Evolutionary conservation across 2,113 vertebrate genomes (phyloP), one percentile per base, ranked within the genome.

Genomic region (Danionella cerebrum): DNA sequence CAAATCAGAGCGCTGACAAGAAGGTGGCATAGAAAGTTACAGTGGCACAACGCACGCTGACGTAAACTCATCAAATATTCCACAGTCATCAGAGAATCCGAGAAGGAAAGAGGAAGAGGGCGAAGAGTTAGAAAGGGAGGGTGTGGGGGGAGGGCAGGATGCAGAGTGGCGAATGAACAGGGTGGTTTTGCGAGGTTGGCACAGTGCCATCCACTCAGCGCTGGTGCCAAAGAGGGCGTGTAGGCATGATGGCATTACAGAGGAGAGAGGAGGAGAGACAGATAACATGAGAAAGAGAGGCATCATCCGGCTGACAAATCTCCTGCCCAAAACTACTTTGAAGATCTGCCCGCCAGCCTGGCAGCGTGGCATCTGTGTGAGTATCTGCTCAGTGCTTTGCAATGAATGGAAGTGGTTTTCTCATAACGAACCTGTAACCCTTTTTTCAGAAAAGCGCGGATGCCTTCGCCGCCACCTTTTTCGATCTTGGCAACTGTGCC

Each of bases 151-250:
- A 81, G 85, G 66, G 63, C 87, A 84, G 82, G 82, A 76, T 80
- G 80, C 57, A 12, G 86, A 88, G 90, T 89, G 88, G 90, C 90
- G 90, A 89, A 87, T 89, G 90, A 88, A 89, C 89, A 88, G 89
- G 89, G 86, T 91, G 91, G 91, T 90, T 91, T 89, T 82, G 79
- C 84, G 67, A 79, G 88, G 90, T 87, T 93, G 91, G 91, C 91
- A 92, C 91, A 13, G 88, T 93, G 91, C 91, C 91, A 93, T 92
- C 91, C 91, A 93, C 89, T 93, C 91, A 92, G 90, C 90, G 90
- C 88, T 84, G 90, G 90, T 87, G 88, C 90, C 89, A 93, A 64
- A 47, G 60, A 74, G 59, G 38, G 55, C 42, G 72, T 62, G 66
- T 52, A 71, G 72, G 67, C 60, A 65, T 57, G 72, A 51, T 67